phyloP scores from a whole-genome alignment of 2,113 vertebrate species.

The Stomatorhinus ivindoensis region DNA sequence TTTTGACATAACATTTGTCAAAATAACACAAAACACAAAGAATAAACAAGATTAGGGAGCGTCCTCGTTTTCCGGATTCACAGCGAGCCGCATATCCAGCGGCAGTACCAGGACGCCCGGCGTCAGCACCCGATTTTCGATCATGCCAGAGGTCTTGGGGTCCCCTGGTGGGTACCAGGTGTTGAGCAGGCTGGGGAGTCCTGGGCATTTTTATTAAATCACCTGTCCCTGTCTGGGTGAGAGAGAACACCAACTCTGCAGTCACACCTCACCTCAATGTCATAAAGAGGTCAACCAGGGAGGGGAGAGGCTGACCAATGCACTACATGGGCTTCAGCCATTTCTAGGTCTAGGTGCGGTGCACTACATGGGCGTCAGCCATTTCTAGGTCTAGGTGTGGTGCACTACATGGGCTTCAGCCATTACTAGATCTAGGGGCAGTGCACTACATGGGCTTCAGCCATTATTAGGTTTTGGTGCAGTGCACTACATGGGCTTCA shows the following conservation, averaged over 20 bases:
- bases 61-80: neutral
- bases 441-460: too few species aligned
- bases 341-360: too few species aligned
- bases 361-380: too few species aligned
- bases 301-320: too few species aligned
- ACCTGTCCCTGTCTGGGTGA: neutral
- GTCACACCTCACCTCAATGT: neutral
- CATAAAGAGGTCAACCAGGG: too few species aligned
- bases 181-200: neutral
- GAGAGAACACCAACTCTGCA: neutral
- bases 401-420: too few species aligned
- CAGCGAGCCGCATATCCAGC: neutral
- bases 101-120: neutral
- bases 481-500: too few species aligned
- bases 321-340: too few species aligned
- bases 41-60: neutral
- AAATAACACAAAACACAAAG: neutral
- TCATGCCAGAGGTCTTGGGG: neutral
- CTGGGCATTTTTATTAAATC: neutral
- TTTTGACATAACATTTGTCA: neutral
- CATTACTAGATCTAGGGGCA: rapidly evolving
- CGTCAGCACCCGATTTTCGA: neutral
- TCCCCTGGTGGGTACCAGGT: neutral
- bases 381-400: too few species aligned
- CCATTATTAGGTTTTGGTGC: too few species aligned